Evolutionary conservation across 2,797 vertebrate species (phyloP).

Genomic region (Ctenopoma multispine): DNA sequence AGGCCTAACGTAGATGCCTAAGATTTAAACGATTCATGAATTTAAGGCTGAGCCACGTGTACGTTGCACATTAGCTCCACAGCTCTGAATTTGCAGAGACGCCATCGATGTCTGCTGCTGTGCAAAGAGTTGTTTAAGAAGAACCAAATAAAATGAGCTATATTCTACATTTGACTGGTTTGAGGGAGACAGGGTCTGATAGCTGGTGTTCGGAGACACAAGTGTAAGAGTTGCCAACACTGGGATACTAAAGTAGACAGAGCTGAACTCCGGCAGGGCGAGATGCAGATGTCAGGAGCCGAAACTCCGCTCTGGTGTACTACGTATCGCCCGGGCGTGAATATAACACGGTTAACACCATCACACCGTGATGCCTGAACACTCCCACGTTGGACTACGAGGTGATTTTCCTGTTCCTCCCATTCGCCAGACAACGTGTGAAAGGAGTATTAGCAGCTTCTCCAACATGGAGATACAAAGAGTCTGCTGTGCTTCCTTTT

Average conservation of each 20-base stretch:
- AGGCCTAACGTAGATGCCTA: background rate
- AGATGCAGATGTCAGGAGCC: background rate
- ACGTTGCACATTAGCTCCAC: too few relatives aligned
- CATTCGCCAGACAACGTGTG: background rate
- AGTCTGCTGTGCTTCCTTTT: background rate
- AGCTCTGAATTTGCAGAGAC: too few relatives aligned
- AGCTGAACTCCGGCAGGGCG: background rate
- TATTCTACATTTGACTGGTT: background rate
- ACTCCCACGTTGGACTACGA: background rate
- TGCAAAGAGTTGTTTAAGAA: too few relatives aligned
- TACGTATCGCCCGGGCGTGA: background rate
- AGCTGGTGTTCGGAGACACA: background rate
- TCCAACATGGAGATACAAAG: background rate
- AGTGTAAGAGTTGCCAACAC: background rate
- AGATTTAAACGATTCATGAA: too few relatives aligned
- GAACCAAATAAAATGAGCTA: background rate
- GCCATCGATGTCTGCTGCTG: too few relatives aligned
- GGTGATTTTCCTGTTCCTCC: background rate
- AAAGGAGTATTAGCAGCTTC: background rate
- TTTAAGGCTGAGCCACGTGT: too few relatives aligned
- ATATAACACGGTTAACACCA: background rate
- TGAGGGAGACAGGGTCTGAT: background rate
- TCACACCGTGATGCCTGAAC: background rate
- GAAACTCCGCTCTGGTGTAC: background rate
- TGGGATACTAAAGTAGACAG: background rate